Percentiles rank a stretch among this genome's conserved stretches.
phyloP scores from a whole-genome alignment of 1,140 invertebrate species.

The Tetramorium parvispinum region DNA sequence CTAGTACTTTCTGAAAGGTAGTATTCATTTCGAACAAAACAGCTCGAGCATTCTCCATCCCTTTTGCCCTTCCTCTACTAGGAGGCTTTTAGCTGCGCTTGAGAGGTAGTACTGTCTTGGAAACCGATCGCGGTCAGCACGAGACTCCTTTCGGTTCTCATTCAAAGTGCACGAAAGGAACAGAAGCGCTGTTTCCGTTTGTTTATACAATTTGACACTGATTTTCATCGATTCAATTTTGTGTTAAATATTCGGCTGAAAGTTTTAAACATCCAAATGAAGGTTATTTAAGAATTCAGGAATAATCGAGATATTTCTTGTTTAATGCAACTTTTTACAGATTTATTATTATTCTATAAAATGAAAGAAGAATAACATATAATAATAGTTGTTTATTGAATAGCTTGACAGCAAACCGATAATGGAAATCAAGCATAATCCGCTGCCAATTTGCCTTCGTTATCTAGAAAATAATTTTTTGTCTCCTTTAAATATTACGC shows the following conservation, averaged over 20 bases:
- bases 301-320: not conserved
- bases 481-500: not conserved
- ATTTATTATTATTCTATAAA: not conserved
- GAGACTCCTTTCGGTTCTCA: constrained; percentile 54
- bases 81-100: not conserved
- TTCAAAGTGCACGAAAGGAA: constrained; percentile 64
- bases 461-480: not conserved
- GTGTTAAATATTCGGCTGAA: not conserved
- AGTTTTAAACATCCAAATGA: not conserved
- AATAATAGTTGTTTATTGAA: not conserved
- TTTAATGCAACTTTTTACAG: not conserved
- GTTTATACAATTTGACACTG: not conserved
- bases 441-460: not conserved
- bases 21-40: constrained; percentile 67
- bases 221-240: not conserved
- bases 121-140: constrained; percentile 47
- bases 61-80: not conserved
- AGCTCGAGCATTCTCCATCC: constrained; percentile 42
- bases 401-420: not conserved
- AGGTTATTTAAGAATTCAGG: not conserved
- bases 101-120: constrained; percentile 46
- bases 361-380: not conserved
- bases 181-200: not conserved
- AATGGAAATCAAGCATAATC: not conserved
- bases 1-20: constrained; percentile 21